phyloP scores from a whole-genome alignment of 2,797 vertebrate genomes.

The Darevskia mixta region DNA sequence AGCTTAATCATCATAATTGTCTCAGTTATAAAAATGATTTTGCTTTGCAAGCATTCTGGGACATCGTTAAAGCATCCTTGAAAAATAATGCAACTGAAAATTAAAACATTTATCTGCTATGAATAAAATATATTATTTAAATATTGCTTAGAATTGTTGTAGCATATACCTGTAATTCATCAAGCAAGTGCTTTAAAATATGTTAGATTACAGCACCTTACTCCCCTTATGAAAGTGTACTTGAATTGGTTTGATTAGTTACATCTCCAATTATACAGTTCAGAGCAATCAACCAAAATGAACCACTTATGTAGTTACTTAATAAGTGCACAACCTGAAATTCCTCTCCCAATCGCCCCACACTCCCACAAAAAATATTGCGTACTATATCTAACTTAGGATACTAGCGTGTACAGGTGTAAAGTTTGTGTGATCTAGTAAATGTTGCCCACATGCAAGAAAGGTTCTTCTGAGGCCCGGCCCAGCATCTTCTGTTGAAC shows the following conservation, averaged over 20 bases:
- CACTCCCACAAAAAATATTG: constrained; percentile 19
- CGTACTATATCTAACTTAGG: background rate
- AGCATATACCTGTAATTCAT: constrained; percentile 58
- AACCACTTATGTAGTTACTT: constrained; percentile 55
- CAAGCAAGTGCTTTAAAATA: constrained; percentile 64
- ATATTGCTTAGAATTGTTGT: constrained; percentile 60
- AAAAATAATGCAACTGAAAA: constrained; percentile 56
- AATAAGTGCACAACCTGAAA: constrained; percentile 48
- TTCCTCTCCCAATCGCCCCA: constrained; percentile 30
- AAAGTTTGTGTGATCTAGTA: background rate
- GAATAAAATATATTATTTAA: constrained; percentile 53
- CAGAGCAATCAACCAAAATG: constrained; percentile 70
- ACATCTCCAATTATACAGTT: constrained; percentile 63
- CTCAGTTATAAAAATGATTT: constrained; percentile 65
- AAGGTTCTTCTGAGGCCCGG: background rate
- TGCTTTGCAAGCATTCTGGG: constrained; percentile 48
- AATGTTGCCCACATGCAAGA: background rate
- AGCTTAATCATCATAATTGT: constrained; percentile 54
- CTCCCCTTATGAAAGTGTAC: constrained; percentile 57
- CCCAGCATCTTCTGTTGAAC: background rate
- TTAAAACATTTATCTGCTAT: constrained; percentile 55
- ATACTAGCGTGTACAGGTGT: background rate
- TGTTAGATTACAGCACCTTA: constrained; percentile 60
- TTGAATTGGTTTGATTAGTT: constrained; percentile 70
- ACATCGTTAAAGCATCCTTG: constrained; percentile 52